These are phyloP conservation scores for Xanthorhoe designata DNA, from an alignment of 2,888 invertebrate species.

Conservation along the genomic window DNA sequence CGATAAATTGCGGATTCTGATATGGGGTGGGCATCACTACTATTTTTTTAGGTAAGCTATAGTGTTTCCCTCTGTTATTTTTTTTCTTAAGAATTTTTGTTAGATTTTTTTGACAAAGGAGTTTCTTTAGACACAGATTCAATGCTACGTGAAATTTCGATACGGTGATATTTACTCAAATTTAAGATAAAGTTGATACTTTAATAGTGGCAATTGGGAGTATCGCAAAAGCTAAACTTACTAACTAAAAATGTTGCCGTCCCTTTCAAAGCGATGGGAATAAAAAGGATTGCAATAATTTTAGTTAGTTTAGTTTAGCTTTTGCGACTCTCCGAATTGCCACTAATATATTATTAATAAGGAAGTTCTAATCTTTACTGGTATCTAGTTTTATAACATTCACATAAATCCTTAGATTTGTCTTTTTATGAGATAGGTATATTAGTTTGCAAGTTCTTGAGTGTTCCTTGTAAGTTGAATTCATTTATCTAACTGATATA, in stretches of 20 bases:
- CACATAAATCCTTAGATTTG: neutral
- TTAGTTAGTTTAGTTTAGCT: too few relatives aligned
- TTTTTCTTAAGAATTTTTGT: neutral
- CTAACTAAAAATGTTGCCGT: too few relatives aligned
- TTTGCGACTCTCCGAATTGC: too few relatives aligned
- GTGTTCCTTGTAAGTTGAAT: slow-evolving; percentile 6
- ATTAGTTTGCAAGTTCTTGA: slow-evolving; percentile 3
- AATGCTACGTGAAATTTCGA: too few relatives aligned
- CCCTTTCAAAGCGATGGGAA: too few relatives aligned
- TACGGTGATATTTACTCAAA: too few relatives aligned
- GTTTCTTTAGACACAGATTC: neutral
- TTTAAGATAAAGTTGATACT: too few relatives aligned
- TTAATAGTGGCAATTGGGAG: too few relatives aligned
- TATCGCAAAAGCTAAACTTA: too few relatives aligned
- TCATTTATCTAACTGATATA: slow-evolving; percentile 31
- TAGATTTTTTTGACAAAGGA: neutral
- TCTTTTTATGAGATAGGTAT: neutral
- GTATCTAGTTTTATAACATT: too few relatives aligned
- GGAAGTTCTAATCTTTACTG: neutral
- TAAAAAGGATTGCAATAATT: too few relatives aligned
- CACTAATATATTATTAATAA: neutral
- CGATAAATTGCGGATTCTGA: slow-evolving; percentile 54
- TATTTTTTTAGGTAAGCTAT: slow-evolving; percentile 40
- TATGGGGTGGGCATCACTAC: slow-evolving; percentile 48
- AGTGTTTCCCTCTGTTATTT: slow-evolving; percentile 19